Base-by-base conservation (phyloP, 2,113 vertebrate species). In the Orcinus orca region DNA sequence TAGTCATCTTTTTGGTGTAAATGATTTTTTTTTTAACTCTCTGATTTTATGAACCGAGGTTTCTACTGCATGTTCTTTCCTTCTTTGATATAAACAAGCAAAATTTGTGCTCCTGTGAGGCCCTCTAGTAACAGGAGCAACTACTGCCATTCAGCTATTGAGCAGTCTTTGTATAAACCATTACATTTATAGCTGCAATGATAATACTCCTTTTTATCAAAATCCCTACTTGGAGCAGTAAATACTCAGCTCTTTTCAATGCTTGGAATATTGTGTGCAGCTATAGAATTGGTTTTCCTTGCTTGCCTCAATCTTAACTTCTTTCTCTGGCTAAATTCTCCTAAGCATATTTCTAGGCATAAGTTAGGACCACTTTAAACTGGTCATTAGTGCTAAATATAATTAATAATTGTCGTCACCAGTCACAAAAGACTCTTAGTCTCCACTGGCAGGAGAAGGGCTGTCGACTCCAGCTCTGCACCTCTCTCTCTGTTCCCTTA, bases 71-170 rank as follows among this genome's bases (percentile, higher is more conserved):
- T 14, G 5, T 84, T 97, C 80, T 88, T 90, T 60, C n/a, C 18
- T 84, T 77, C 73, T 96, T 58, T 95, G 96, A 89, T 65, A 58
- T 18, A 86, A 90, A 76, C 8, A 68, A 58, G 70, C 11, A 81
- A 53, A 88, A 71, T 79, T 14, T 68, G 33, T 83, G 53, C 26
- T 65, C 5, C 63, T 47, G 25, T n/a, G 88, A 88, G 62, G 38
- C 25, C 18, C 8, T 0, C 41, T n/a, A 20, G 53, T 65, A 74
- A 33, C 29, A 47, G 76, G 91, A 68, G n/a, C 81, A 41, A 71
- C 29, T 58, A 23, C 21, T 58, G 80, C n/a, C 79, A 0, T 62
- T 71, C 62, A 26, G 44, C 65, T 87, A 3, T 2, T 21, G 36
- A 63, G 67, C 14, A 41, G 18, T 44, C 76, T 85, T 73, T 53